phyloP scores from a whole-genome alignment of 2,888 invertebrate genomes.

The Cheiracanthium punctorium region DNA sequence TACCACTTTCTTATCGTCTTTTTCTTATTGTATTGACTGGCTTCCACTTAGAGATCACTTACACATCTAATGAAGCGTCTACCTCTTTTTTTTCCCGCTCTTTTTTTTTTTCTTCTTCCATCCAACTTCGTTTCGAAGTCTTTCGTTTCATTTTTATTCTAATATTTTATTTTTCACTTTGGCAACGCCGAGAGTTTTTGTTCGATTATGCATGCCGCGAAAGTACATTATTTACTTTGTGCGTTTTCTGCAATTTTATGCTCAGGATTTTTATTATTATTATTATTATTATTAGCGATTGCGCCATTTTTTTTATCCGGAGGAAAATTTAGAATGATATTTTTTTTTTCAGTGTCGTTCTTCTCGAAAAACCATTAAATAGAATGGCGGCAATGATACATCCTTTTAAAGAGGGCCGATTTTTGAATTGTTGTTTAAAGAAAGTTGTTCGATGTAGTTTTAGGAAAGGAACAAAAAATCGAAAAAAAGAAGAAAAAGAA shows the following conservation, averaged over 20 bases:
- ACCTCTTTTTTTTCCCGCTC: constrained; percentile 32
- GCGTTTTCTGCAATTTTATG: constrained; percentile 56
- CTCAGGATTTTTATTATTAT: constrained; percentile 17
- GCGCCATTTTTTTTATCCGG: constrained; percentile 5
- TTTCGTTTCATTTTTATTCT: constrained; percentile 56
- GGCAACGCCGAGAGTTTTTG: constrained; percentile 55
- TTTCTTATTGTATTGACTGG: constrained; percentile 69
- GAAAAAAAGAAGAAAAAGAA: not conserved
- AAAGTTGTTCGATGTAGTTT: not conserved
- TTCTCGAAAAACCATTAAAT: constrained; percentile 55
- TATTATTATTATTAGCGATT: no score
- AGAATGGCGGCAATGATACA: constrained; percentile 47
- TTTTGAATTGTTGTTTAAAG: constrained; percentile 16
- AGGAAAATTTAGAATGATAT: not conserved
- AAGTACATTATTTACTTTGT: constrained; percentile 69
- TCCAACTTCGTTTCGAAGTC: constrained; percentile 27
- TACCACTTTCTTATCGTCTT: constrained; percentile 59
- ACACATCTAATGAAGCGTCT: constrained; percentile 69
- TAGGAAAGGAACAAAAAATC: not conserved
- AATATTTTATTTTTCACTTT: constrained; percentile 51
- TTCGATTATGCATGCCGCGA: constrained; percentile 66
- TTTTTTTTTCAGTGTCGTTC: constrained; percentile 10
- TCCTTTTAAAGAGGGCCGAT: constrained; percentile 42
- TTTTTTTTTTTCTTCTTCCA: no score
- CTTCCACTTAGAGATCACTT: constrained; percentile 68